Evolutionary conservation across 2,797 vertebrate genomes (phyloP), one percentile per base, ranked within the genome.

Genomic region (Semotilus atromaculatus): DNA sequence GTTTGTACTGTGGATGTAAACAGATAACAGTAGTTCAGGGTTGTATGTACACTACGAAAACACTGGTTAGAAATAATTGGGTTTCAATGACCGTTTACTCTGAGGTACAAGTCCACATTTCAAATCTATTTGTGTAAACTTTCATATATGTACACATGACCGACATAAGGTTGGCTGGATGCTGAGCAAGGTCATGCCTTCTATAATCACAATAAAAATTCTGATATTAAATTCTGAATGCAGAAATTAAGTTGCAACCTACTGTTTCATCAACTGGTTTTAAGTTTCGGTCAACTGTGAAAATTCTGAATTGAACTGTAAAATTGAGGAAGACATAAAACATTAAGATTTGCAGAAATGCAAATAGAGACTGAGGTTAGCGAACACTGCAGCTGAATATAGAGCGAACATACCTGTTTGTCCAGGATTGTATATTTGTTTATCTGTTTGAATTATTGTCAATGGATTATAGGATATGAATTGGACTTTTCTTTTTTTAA

Each of bases 401-500:
- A 4, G 60, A 23, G 19, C 36, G 14, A n/a, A 75, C 26, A 81
- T 88, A 97, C 96, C 96, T 89, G 90, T 95, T 90, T 99, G 96
- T 81, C 88, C 94, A 0, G 97, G 96, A 77, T 96, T 96, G 93
- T 98, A 98, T 92, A 97, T 93, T 5, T 96, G 94, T 92, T 97
- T 99, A 88, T 98, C 97, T 0, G 96, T 97, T 89, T 96, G 96
- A 70, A 97, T 0, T 60, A 97, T 96, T 23, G 94, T 90, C 81
- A 93, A 36, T 29, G 91, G 93, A 0, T 87, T 18, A 51, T 89
- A 53, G 8, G 87, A 82, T 88, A 9, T 1, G 7, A 82, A 73
- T 23, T 26, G 45, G 13, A 82, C 80, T 48, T 82, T 73, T 72
- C 70, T 82, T 26, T 43, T 73, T 82, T 82, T 53, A n/a, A 29